Evolutionary conservation across 2,113 vertebrate species (phyloP).

Genomic region (Poecile atricapillus): DNA sequence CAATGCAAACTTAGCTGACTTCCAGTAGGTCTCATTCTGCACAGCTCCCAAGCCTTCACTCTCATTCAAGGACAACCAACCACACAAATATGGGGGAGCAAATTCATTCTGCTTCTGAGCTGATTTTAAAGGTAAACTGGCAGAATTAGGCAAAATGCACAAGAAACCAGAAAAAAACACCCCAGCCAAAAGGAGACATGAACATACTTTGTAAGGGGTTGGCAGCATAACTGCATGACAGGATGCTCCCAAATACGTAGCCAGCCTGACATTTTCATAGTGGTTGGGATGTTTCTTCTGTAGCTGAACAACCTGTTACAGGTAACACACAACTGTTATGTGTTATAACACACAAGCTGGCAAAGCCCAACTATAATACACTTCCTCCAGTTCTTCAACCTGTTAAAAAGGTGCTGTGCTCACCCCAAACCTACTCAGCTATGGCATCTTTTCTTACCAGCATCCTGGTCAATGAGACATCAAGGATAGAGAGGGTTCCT

Average conservation of each 20-base stretch:
- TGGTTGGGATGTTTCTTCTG: neutral
- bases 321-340: fast-evolving
- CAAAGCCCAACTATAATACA: fast-evolving
- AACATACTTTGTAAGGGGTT: neutral
- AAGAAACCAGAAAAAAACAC: fast-evolving
- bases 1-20: neutral
- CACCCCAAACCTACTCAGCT: neutral
- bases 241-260: neutral
- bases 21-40: neutral
- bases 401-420: neutral
- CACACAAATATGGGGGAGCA: neutral
- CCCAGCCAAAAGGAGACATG: neutral
- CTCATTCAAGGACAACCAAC: neutral
- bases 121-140: neutral
- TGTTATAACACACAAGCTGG: fast-evolving
- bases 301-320: fast-evolving
- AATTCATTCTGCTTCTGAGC: neutral
- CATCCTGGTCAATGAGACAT: neutral
- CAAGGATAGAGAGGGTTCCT: neutral
- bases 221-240: fast-evolving
- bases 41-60: neutral
- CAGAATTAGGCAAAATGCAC: neutral
- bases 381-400: neutral
- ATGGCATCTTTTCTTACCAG: neutral
- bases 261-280: neutral